Percentiles rank a stretch among this genome's conserved stretches.
phyloP scores from a whole-genome alignment of 2,797 vertebrate species.

The Karalla daura region DNA sequence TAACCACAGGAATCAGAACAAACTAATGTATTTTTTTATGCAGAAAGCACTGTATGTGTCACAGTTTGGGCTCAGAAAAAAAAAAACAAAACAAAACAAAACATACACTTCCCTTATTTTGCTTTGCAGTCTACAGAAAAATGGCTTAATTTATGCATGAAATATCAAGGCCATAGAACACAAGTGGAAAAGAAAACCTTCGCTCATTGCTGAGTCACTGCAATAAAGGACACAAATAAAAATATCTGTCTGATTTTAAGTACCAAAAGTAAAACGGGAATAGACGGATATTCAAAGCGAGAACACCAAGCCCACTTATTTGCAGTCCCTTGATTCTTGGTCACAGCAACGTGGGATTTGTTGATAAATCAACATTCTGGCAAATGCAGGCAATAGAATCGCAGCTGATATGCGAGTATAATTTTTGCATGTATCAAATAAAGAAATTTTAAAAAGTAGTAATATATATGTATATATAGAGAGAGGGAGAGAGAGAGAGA shows the following conservation, averaged over 20 bases:
- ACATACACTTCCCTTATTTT: not conserved
- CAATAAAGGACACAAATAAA: not conserved
- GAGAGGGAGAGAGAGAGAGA: too few species aligned
- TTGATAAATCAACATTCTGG: too few species aligned
- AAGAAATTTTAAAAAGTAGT: too few species aligned
- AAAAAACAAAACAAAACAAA: too few species aligned
- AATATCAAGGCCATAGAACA: slow-evolving; percentile 1
- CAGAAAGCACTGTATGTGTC: not conserved
- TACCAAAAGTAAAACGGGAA: not conserved
- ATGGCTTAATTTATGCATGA: not conserved
- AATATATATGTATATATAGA: too few species aligned
- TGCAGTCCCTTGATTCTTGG: not conserved
- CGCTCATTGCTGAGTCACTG: not conserved
- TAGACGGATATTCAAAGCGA: not conserved
- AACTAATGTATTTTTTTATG: slow-evolving; percentile 31
- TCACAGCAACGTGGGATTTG: not conserved
- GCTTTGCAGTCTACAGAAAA: not conserved
- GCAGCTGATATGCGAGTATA: too few species aligned
- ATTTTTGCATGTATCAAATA: too few species aligned
- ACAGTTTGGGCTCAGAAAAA: not conserved
- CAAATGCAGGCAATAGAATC: too few species aligned
- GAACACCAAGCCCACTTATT: not conserved
- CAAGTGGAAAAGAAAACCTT: not conserved
- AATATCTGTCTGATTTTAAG: not conserved
- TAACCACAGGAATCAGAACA: slow-evolving; percentile 45